Base-by-base conservation (phyloP, 53 echinoderm and acorn worm genomes). In the Holothuria scabra region DNA sequence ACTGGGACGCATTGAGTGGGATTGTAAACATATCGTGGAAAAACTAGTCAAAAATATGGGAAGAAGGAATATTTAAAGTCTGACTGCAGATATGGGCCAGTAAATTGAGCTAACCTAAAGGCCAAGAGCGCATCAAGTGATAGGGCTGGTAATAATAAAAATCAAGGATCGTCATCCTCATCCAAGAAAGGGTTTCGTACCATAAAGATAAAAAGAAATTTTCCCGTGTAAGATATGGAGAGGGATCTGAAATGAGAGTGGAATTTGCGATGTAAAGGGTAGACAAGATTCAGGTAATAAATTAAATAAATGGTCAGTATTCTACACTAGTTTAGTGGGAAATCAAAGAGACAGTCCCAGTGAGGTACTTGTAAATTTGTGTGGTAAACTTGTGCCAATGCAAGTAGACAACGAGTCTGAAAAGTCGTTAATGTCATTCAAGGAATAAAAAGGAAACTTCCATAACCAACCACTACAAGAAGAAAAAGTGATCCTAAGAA, bases 361-460 rank as follows among this genome's bases (percentile, higher is more conserved):
- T 63, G 64, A 63, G 19, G 64, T 63, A 23, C n/a, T 18, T 28
- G 64, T 63, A 20, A 63, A 69, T 34, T 16, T 63, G 64, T 63
- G 1, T 13, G 64, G 64, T 16, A 63, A 7, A 63, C 10, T 12
- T 70, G 37, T 70, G 34, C 14, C 38, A 5, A 83, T 83, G 67
- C 26, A 66, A 44, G 55, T 83, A 11, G 83, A 83, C 13, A 83
- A 52, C 67, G 67, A 67, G 48, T 83, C 83, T 10, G 83, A 55
- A 66, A 52, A 46, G 41, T 33, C 46, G 10, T 64, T 66, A 9
- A 83, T 83, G 55, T 65, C 65, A 34, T 37, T 44, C 8, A 65
- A 21, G 1, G 83, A 83, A 8, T 67, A 38, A 28, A 21, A 66
- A 25, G 67, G 46, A 20, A 65, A 83, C 6, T 83, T 83, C 46